phyloP scores from a whole-genome alignment of 2,888 invertebrate genomes.

The Nezara viridula region DNA sequence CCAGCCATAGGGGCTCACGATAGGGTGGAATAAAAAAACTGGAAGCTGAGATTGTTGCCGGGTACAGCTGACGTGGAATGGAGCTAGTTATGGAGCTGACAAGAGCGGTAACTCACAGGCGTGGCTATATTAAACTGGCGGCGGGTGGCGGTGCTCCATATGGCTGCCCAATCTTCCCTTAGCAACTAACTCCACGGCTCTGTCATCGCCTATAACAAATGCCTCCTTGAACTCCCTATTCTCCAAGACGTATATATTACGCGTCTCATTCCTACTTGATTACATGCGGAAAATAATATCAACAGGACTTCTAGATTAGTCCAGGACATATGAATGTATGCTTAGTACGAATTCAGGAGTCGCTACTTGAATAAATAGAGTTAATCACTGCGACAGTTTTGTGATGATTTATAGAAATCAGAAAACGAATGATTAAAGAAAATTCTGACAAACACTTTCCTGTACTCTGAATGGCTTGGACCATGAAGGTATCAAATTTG shows the following conservation, averaged over 20 bases:
- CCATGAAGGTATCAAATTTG: no score
- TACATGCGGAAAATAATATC: neutral
- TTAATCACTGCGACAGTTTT: neutral
- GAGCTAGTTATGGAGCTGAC: conserved; percentile 37
- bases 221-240: neutral
- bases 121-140: conserved; percentile 52
- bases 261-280: neutral
- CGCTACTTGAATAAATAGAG: neutral
- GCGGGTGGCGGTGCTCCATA: conserved; percentile 50
- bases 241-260: neutral
- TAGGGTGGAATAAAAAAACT: conserved; percentile 5
- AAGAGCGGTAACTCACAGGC: conserved; percentile 29
- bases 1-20: neutral
- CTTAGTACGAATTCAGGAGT: neutral
- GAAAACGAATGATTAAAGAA: neutral
- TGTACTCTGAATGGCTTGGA: neutral
- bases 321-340: neutral
- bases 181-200: conserved; percentile 33
- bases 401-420: neutral
- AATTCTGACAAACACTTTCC: no score
- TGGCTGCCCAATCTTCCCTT: conserved; percentile 44
- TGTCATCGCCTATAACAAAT: conserved; percentile 12
- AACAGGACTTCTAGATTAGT: neutral
- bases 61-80: conserved; percentile 35
- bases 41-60: neutral